Evolutionary conservation across 2,888 invertebrate genomes (phyloP).

Genomic region (Dolomedes plantarius): DNA sequence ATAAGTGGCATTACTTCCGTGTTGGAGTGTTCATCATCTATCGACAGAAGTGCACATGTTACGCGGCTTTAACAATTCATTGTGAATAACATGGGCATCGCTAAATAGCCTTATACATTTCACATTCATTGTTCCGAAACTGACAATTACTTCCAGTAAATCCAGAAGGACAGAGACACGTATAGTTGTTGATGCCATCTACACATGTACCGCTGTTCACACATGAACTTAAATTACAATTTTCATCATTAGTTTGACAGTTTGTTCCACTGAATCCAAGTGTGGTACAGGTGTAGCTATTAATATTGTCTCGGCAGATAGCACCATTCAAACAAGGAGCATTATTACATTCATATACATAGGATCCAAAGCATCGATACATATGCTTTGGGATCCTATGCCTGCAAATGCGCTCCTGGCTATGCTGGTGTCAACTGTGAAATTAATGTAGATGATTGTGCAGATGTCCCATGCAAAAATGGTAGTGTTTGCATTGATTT

Average conservation of each 20-base stretch:
- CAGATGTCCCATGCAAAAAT: constrained; percentile 89
- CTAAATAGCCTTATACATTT: too few relatives aligned
- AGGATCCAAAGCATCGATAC: too few relatives aligned
- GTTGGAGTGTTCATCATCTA: too few relatives aligned
- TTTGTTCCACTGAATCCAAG: constrained; percentile 95
- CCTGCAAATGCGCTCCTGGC: constrained; percentile 88
- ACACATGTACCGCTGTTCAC: too few relatives aligned
- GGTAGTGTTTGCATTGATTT: constrained; percentile 93
- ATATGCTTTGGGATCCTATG: constrained; percentile 77
- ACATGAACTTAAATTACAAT: constrained; percentile 87
- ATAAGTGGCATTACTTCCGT: too few relatives aligned
- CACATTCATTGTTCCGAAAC: too few relatives aligned
- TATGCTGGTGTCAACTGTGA: constrained; percentile 85
- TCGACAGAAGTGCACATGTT: too few relatives aligned
- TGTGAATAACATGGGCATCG: too few relatives aligned
- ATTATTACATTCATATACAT: constrained; percentile 92
- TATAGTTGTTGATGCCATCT: too few relatives aligned
- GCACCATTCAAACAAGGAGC: constrained; percentile 90
- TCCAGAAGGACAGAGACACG: too few relatives aligned
- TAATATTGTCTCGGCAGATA: constrained; percentile 94
- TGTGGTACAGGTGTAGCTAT: constrained; percentile 93
- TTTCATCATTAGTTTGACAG: constrained; percentile 95
- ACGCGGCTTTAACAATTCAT: too few relatives aligned
- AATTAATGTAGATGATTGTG: constrained; percentile 94
- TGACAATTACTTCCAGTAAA: too few relatives aligned